A percentile compares a stretch with the other conserved stretches of the same genome.
Conservation (phyloP, 1,140 invertebrate species). For the Drosophila sulfurigaster region DNA sequence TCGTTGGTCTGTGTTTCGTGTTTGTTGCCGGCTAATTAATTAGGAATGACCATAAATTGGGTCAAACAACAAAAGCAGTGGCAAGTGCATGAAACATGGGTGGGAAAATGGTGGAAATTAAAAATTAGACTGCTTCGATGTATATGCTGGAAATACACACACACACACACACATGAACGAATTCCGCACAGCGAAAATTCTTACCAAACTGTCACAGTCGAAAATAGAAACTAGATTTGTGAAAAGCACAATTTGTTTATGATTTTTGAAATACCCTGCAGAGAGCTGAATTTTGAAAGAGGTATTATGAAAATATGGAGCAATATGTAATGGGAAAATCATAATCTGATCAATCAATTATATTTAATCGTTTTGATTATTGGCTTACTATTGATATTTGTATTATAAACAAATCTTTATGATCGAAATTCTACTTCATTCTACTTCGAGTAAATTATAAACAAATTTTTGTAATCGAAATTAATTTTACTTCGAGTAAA, state of each 20-base stretch:
- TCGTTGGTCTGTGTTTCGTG: conserved; percentile 45
- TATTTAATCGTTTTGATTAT: too few relatives aligned
- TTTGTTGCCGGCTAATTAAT: conserved; percentile 72
- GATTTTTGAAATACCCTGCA: neutral
- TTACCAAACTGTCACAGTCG: conserved; percentile 14
- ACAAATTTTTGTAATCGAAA: neutral
- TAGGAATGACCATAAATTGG: conserved; percentile 66
- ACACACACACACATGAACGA: conserved; percentile 12
- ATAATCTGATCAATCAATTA: too few relatives aligned
- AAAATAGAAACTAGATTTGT: conserved; percentile 14
- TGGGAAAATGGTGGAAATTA: conserved; percentile 14
- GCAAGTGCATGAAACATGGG: conserved; percentile 63
- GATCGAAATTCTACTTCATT: too few relatives aligned
- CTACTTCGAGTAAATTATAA: too few relatives aligned
- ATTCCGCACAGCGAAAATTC: conserved; percentile 19
- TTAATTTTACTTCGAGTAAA: neutral
- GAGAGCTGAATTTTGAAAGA: neutral
- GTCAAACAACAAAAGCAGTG: conserved; percentile 56
- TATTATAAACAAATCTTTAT: too few relatives aligned
- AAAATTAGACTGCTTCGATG: conserved; percentile 37
- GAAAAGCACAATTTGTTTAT: neutral
- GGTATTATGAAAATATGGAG: neutral
- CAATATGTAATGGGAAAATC: too few relatives aligned
- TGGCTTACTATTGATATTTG: too few relatives aligned
- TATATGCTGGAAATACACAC: conserved; percentile 43